Conservation (phyloP, 2,113 vertebrate genomes). For the Zosterops japonicus region DNA sequence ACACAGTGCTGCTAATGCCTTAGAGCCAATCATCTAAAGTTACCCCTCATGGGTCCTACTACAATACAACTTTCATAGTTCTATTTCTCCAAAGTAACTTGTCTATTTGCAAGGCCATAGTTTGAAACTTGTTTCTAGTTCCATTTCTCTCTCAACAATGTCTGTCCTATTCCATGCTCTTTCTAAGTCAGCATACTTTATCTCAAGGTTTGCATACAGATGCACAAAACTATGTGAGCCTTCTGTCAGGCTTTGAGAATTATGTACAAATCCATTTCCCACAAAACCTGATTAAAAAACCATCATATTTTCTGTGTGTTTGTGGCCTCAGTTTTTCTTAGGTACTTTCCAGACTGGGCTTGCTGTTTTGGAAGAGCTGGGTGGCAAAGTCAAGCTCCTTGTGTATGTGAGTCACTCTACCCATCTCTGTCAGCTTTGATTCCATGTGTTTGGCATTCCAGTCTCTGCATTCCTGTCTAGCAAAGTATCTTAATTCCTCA, state of each 20-base stretch:
- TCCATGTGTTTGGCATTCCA: background rate
- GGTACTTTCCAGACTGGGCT: background rate
- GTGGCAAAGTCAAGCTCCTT: background rate
- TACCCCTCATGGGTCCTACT: background rate
- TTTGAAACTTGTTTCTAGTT: background rate
- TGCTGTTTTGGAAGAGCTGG: background rate
- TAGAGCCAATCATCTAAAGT: background rate
- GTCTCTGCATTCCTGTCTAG: background rate
- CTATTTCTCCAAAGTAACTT: background rate
- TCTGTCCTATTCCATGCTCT: background rate
- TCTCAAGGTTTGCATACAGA: background rate
- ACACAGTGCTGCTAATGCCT: background rate
- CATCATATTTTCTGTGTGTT: background rate
- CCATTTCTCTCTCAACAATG: background rate
- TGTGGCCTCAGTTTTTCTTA: background rate
- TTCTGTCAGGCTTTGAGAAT: background rate
- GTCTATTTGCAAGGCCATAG: background rate
- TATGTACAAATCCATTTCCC: background rate
- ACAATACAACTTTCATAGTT: background rate
- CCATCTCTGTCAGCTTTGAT: background rate
- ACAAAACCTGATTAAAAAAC: constrained; percentile 33
- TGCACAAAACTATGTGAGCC: background rate
- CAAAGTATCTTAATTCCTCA: background rate
- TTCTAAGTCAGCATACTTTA: background rate
- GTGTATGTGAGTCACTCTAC: background rate